phyloP scores from a whole-genome alignment of 1,140 invertebrate species.

The Matsumurasca onukii region DNA sequence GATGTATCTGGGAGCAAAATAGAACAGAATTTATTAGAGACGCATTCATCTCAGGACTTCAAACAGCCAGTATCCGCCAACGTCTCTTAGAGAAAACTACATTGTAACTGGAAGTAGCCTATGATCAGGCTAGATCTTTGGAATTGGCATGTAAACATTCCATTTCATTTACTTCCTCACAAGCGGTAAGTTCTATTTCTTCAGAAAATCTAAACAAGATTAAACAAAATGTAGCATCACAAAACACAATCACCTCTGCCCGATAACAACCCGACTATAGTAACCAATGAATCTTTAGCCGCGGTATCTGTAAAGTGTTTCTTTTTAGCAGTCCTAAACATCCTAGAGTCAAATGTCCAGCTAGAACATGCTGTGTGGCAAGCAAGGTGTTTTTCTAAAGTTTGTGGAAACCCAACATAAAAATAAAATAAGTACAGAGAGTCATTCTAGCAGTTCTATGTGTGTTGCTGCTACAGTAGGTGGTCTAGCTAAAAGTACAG shows the following conservation, averaged over 20 bases:
- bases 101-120: no score
- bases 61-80: no score
- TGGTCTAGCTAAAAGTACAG: no score
- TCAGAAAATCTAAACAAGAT: no score
- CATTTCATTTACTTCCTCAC: no score
- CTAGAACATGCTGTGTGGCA: neutral
- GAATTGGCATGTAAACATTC: neutral
- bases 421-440: neutral
- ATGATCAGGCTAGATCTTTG: neutral
- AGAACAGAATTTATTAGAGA: no score
- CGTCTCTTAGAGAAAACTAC: no score
- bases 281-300: neutral
- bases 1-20: no score
- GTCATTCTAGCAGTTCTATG: neutral
- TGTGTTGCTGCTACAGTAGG: neutral
- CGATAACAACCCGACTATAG: neutral
- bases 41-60: no score
- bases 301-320: neutral
- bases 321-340: neutral
- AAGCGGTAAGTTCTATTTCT: no score
- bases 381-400: neutral
- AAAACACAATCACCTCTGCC: neutral
- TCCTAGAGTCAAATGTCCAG: neutral
- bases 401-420: neutral
- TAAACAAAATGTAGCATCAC: neutral